These are phyloP conservation scores for Scaptomyza montana DNA, from an alignment of 1,140 invertebrate genomes.

Conservation along the genomic window DNA sequence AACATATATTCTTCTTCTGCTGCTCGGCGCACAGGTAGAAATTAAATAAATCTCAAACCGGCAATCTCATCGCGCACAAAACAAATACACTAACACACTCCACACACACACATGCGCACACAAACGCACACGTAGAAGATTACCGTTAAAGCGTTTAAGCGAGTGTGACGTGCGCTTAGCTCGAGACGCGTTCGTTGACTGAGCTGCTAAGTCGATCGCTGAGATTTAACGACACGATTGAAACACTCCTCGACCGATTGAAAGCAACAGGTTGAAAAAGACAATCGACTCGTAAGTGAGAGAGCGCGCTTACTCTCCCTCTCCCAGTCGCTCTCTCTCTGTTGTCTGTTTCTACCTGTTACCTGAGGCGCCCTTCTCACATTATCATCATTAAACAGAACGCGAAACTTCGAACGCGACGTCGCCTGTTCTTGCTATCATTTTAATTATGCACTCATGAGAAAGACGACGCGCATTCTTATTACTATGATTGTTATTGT, in stretches of 20 bases:
- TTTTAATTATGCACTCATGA: slow-evolving; percentile 73
- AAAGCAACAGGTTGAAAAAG: slow-evolving; percentile 70
- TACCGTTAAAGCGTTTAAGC: slow-evolving; percentile 15
- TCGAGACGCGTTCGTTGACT: slow-evolving; percentile 76
- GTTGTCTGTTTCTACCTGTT: slow-evolving; percentile 28
- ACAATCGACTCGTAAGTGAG: slow-evolving; percentile 4
- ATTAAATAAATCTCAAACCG: slow-evolving; percentile 70
- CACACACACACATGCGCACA: slow-evolving; percentile 15
- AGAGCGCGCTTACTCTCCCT: slow-evolving; percentile 14
- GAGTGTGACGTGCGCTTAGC: slow-evolving; percentile 60
- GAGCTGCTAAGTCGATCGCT: slow-evolving; percentile 59
- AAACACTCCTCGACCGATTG: slow-evolving; percentile 41
- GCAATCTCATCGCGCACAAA: slow-evolving; percentile 44
- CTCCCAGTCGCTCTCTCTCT: neutral
- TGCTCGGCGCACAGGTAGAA: slow-evolving; percentile 66
- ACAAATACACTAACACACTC: slow-evolving; percentile 31
- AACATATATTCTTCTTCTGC: slow-evolving; percentile 28
- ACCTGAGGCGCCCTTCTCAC: slow-evolving; percentile 74
- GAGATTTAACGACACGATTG: slow-evolving; percentile 56
- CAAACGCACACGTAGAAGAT: slow-evolving; percentile 13
- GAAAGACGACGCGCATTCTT: slow-evolving; percentile 50
- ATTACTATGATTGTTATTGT: slow-evolving; percentile 2
- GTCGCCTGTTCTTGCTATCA: slow-evolving; percentile 64
- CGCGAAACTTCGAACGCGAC: slow-evolving; percentile 54
- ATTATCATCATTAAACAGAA: slow-evolving; percentile 77